phyloP scores from a whole-genome alignment of 2,888 invertebrate genomes.

The Ornithoptera alexandrae region DNA sequence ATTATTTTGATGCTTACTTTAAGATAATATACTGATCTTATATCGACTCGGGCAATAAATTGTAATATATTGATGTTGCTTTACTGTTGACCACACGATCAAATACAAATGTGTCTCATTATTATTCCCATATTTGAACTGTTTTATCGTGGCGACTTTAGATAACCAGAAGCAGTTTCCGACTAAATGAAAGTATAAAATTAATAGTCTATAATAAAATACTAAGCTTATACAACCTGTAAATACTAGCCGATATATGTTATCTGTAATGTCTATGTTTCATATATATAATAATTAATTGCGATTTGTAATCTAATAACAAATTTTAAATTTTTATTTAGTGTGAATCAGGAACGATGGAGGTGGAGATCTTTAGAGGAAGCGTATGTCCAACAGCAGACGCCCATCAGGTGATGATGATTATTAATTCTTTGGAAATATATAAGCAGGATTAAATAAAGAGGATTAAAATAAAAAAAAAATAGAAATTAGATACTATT shows the following conservation, averaged over 20 bases:
- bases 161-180: background rate
- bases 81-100: background rate
- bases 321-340: too few species aligned
- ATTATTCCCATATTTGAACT: background rate
- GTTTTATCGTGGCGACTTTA: background rate
- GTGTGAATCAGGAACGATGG: too few species aligned
- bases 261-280: background rate
- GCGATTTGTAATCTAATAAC: too few species aligned
- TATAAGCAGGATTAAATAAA: too few species aligned
- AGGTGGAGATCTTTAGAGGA: too few species aligned
- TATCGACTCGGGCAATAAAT: slow-evolving; percentile 14
- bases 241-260: background rate
- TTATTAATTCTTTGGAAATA: too few species aligned
- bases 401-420: too few species aligned
- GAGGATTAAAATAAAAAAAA: too few species aligned
- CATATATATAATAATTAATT: too few species aligned
- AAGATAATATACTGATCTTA: slow-evolving; percentile 20
- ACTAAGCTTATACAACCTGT: background rate
- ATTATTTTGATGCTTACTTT: slow-evolving; percentile 22
- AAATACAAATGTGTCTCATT: slow-evolving; percentile 11
- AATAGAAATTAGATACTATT: too few species aligned
- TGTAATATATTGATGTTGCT: slow-evolving; percentile 14
- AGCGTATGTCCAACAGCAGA: too few species aligned
- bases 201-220: background rate
- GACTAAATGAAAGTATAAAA: too few species aligned